Evolutionary conservation across 2,113 vertebrate genomes (phyloP).

Genomic region (Austrofundulus limnaeus): DNA sequence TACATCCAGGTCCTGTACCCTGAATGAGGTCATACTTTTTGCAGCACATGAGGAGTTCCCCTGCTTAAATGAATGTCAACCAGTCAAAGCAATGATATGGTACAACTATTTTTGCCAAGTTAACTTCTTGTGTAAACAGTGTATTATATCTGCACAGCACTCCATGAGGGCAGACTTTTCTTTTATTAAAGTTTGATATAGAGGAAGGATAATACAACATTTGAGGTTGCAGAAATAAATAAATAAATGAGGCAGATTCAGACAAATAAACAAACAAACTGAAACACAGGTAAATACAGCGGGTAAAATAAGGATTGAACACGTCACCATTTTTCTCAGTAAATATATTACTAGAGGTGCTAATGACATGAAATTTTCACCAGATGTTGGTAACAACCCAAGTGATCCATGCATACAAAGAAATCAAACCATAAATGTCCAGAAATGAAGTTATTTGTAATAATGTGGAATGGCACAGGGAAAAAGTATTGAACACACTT

Average conservation of each 20-base stretch:
- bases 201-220: not conserved
- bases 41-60: slow-evolving; percentile 29
- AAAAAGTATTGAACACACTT: too few relatives aligned
- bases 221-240: not conserved
- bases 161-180: not conserved
- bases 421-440: too few relatives aligned
- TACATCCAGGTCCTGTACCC: slow-evolving; percentile 27
- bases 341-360: too few relatives aligned
- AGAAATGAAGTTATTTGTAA: too few relatives aligned
- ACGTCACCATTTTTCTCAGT: too few relatives aligned
- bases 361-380: too few relatives aligned
- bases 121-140: not conserved
- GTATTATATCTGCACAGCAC: not conserved
- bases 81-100: slow-evolving; percentile 29
- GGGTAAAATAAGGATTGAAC: too few relatives aligned
- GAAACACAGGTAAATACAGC: too few relatives aligned
- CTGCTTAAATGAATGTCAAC: slow-evolving; percentile 39
- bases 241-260: not conserved
- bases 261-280: not conserved
- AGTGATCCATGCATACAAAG: too few relatives aligned
- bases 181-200: not conserved
- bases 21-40: slow-evolving; percentile 40
- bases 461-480: too few relatives aligned
- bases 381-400: too few relatives aligned
- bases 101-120: slow-evolving; percentile 17